These are phyloP conservation scores for Coenobita brevimanus DNA, from an alignment of 1,140 invertebrate genomes.

Conservation along the genomic window DNA sequence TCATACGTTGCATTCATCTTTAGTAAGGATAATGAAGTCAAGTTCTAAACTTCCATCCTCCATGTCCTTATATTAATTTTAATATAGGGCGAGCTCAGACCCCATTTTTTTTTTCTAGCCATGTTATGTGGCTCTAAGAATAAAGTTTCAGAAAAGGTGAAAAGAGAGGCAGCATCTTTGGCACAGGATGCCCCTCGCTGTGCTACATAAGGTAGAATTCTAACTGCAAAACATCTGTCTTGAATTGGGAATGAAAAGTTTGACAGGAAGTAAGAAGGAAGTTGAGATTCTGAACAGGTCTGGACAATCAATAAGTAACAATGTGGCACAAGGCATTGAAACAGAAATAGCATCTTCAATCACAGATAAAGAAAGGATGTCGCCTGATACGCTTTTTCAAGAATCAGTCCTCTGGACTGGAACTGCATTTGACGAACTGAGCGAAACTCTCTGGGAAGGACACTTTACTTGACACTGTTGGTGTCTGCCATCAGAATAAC, in stretches of 20 bases:
- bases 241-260: not conserved
- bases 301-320: slow-evolving; percentile 18
- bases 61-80: too few species aligned
- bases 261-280: not conserved
- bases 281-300: not conserved
- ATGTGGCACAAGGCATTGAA: not conserved
- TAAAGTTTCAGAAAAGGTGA: not conserved
- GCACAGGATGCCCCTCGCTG: not conserved
- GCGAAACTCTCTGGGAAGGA: slow-evolving; percentile 74
- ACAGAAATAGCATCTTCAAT: not conserved
- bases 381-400: slow-evolving; percentile 70
- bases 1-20: too few species aligned
- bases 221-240: slow-evolving; percentile 8
- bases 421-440: slow-evolving; percentile 74
- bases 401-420: slow-evolving; percentile 70
- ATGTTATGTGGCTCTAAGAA: not conserved
- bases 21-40: too few species aligned
- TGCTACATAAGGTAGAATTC: not conserved
- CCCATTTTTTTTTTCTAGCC: not conserved
- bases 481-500: slow-evolving; percentile 69
- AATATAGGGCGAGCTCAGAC: too few species aligned
- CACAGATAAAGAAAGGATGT: slow-evolving; percentile 60
- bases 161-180: not conserved
- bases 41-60: too few species aligned
- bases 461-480: slow-evolving; percentile 75